These are phyloP conservation scores for Rhyacichthys aspro DNA, from an alignment of 2,797 vertebrate genomes.

Conservation along the genomic window DNA sequence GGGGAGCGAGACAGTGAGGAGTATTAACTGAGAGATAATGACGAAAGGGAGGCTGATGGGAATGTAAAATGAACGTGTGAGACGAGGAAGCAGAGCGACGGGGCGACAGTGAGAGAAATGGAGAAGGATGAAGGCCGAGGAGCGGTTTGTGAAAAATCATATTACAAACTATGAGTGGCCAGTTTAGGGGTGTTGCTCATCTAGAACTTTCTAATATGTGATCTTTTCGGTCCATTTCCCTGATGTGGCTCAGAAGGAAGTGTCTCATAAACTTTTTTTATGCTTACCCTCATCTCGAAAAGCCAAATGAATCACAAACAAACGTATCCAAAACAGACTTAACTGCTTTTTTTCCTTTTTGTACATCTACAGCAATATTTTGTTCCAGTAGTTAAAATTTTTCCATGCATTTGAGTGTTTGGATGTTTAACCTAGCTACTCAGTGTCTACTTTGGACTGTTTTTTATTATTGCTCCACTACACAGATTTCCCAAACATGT, in stretches of 20 bases:
- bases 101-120: constrained; percentile 60
- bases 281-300: not conserved
- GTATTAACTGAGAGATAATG: constrained; percentile 76
- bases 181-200: constrained; percentile 27
- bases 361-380: too few species aligned
- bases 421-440: too few species aligned
- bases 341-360: not conserved
- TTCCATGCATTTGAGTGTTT: too few species aligned
- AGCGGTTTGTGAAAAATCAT: constrained; percentile 47
- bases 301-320: not conserved
- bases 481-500: too few species aligned
- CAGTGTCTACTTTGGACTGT: too few species aligned
- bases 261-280: not conserved
- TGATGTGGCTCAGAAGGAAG: not conserved
- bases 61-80: constrained; percentile 56
- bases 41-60: constrained; percentile 69
- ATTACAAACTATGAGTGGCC: constrained; percentile 51
- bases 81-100: constrained; percentile 54
- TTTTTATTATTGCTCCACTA: too few species aligned
- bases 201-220: constrained; percentile 37
- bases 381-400: too few species aligned
- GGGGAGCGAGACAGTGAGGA: constrained; percentile 61
- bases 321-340: not conserved
- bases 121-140: constrained; percentile 59
- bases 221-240: constrained; percentile 8